A percentile compares a stretch with the other conserved stretches of the same genome.
phyloP scores from a whole-genome alignment of 1,140 invertebrate genomes.

The Lysiphlebus fabarum region DNA sequence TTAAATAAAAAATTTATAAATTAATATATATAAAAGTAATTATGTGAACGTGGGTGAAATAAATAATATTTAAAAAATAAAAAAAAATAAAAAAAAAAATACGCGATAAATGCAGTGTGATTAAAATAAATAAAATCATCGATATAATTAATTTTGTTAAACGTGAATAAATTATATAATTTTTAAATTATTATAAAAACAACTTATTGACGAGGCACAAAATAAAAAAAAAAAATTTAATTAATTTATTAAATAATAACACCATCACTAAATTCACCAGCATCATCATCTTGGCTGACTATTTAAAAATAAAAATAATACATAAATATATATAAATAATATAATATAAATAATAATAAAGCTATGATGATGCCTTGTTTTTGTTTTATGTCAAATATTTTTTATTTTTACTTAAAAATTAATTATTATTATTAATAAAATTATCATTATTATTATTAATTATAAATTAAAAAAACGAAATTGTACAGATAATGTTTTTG shows the following conservation, averaged over 20 bases:
- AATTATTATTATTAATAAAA: conserved; percentile 19
- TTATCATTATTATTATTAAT: conserved; percentile 6
- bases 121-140: background rate
- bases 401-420: conserved; percentile 15
- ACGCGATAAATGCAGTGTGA: background rate
- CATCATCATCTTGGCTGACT: background rate
- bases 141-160: background rate
- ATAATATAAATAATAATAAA: background rate
- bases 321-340: background rate
- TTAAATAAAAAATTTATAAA: conserved; percentile 1
- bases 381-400: conserved; percentile 14
- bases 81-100: background rate
- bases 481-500: conserved; percentile 5
- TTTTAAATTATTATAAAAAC: too few relatives aligned
- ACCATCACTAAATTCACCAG: too few relatives aligned
- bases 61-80: conserved; percentile 1
- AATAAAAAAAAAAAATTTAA: too few relatives aligned
- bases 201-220: too few relatives aligned
- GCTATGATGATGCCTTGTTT: background rate
- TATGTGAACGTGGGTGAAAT: background rate
- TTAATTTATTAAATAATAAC: too few relatives aligned
- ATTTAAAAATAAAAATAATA: background rate
- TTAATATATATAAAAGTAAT: conserved; percentile 2
- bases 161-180: background rate
- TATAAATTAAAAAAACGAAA: background rate